Evolutionary conservation across 2,113 vertebrate genomes (phyloP), one percentile per base, ranked within the genome.

Genomic region (Noturus placidus): DNA sequence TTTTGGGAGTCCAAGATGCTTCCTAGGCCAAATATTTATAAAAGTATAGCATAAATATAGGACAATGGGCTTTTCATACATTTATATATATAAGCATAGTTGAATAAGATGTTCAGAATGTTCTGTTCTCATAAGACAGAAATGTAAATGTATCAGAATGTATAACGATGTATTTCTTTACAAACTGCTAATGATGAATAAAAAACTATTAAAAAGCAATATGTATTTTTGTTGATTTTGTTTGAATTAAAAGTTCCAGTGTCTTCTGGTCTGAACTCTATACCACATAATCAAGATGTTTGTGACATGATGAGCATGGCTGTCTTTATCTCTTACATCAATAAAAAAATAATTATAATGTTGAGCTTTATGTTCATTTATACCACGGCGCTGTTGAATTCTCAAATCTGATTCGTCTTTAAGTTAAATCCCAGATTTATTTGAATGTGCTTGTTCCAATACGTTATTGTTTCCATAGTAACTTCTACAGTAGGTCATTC

Each of bases 111-210:
- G 93, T 93, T 90, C 88, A 63, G 67, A 89, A 88, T 91, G 87
- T 86, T 93, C 89, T 94, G 92, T 92, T 90, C 81, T 33, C 90
- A 54, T 91, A 88, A 84, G 88, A 90, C 86, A 89, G 82, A 92
- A 91, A 92, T 90, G 93, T 94, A 93, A 92, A 91, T 90, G 95
- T 96, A 94, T 94, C 88, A 94, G 92, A 93, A 93, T 95, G 95
- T 94, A 92, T 94, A 93, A 95, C 92, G 79, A 84, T 96, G 93
- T 96, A 93, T 93, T 93, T 94, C 94, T 95, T 94, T 93, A 90
- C 91, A 94, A 93, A 94, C 94, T 95, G 93, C 93, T 93, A 92
- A 93, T 93, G 92, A 93, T 93, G 89, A 95, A 95, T 94, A 95
- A 95, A 95, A 88, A 87, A 85, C 82, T 88, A 70, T 94, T 90